Conservation (phyloP, 1,140 invertebrate genomes). For the Drosophila seguyi region DNA sequence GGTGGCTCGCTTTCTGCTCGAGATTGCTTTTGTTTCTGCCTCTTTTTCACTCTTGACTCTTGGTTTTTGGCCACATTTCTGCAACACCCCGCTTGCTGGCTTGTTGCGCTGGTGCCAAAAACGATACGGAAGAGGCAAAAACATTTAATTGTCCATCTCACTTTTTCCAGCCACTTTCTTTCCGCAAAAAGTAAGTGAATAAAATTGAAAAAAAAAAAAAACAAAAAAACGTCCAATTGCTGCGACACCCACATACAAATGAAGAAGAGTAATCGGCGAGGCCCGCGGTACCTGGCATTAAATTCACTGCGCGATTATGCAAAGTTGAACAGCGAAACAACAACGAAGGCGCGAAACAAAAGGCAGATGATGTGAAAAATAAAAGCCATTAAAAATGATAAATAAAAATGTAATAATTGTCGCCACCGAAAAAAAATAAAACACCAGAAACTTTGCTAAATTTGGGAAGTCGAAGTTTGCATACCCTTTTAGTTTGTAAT, state of each 20-base stretch:
- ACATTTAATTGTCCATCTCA: conserved; percentile 16
- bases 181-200: conserved; percentile 9
- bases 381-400: conserved; percentile 11
- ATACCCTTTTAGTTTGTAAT: not conserved
- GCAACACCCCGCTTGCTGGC: not conserved
- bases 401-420: conserved; percentile 15
- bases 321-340: conserved; percentile 4
- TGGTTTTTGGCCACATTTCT: conserved; percentile 10
- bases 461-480: not conserved
- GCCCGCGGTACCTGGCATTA: conserved; percentile 3
- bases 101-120: conserved; percentile 12
- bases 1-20: conserved; percentile 8
- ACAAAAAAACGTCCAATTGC: conserved; percentile 10
- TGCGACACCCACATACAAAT: conserved; percentile 20
- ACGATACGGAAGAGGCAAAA: conserved; percentile 4
- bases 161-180: conserved; percentile 17
- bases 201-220: not conserved
- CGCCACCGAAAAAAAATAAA: not conserved
- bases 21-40: conserved; percentile 12
- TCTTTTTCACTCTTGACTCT: not conserved
- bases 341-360: conserved; percentile 4
- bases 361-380: conserved; percentile 13
- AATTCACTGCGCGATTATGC: conserved; percentile 17
- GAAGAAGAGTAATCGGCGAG: conserved; percentile 5
- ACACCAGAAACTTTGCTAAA: too few relatives aligned